Evolutionary conservation across 2,113 vertebrate genomes (phyloP).

Genomic region (Brevimyrus niger): DNA sequence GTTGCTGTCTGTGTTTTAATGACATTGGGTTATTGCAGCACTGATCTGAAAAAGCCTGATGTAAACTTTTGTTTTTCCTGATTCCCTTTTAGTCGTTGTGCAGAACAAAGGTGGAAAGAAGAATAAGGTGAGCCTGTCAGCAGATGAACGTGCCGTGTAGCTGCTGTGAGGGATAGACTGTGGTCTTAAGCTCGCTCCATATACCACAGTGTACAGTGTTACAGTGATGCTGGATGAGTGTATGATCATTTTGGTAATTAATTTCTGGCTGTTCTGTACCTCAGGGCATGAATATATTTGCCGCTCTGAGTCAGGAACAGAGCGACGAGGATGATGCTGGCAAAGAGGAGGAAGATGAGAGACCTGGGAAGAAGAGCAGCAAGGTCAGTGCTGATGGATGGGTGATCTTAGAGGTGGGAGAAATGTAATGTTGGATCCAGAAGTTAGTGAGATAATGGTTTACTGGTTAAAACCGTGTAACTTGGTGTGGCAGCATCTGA

Average conservation of each 20-base stretch:
- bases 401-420: neutral
- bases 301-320: conserved; percentile 70
- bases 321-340: conserved; percentile 69
- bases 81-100: conserved; percentile 37
- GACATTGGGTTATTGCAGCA: neutral
- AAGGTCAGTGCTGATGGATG: neutral
- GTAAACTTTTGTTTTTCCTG: neutral
- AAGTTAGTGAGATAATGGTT: neutral
- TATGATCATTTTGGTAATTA: neutral
- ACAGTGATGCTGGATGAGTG: neutral
- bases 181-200: neutral
- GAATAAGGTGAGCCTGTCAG: conserved; percentile 50
- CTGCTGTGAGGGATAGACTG: neutral
- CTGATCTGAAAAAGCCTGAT: neutral
- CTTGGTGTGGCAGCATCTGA: neutral
- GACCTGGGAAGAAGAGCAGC: conserved; percentile 35
- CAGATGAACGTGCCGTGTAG: neutral
- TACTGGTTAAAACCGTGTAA: neutral
- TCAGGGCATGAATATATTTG: conserved; percentile 77
- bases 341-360: conserved; percentile 34
- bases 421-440: neutral
- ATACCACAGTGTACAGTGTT: neutral
- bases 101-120: conserved; percentile 51
- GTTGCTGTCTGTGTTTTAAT: neutral
- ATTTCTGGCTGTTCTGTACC: conserved; percentile 2